Evolutionary conservation across 1,140 invertebrate species (phyloP).

Genomic region (Streblospio benedicti): DNA sequence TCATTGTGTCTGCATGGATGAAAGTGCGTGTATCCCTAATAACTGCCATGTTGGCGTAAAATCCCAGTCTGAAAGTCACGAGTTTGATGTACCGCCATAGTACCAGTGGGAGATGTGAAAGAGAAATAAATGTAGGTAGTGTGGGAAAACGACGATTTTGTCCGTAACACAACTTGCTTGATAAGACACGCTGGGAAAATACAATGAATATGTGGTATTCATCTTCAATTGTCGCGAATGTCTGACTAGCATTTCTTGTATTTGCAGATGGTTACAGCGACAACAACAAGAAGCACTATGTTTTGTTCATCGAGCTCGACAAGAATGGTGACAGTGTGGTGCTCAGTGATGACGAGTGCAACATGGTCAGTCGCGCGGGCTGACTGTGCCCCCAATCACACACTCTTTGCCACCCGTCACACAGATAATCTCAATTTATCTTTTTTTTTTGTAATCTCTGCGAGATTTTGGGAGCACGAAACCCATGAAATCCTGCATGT

Average conservation of each 20-base stretch:
- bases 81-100: too few species aligned
- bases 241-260: background rate
- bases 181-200: background rate
- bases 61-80: too few species aligned
- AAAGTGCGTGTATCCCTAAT: too few species aligned
- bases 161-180: background rate
- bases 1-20: too few species aligned
- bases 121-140: background rate
- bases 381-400: too few species aligned
- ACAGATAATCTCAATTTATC: background rate
- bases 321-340: background rate
- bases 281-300: background rate
- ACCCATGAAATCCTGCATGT: too few species aligned
- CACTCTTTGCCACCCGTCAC: background rate
- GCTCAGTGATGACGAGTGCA: background rate
- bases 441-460: background rate
- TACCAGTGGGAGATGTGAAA: background rate
- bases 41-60: too few species aligned
- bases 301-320: constrained; percentile 4
- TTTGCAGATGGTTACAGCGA: background rate
- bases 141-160: background rate
- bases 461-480: too few species aligned
- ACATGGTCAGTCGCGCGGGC: background rate
- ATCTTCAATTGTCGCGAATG: too few species aligned
- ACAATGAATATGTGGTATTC: too few species aligned